Evolutionary conservation across 2,113 vertebrate species (phyloP), one percentile per base, ranked within the genome.

Genomic region (Etheostoma spectabile): DNA sequence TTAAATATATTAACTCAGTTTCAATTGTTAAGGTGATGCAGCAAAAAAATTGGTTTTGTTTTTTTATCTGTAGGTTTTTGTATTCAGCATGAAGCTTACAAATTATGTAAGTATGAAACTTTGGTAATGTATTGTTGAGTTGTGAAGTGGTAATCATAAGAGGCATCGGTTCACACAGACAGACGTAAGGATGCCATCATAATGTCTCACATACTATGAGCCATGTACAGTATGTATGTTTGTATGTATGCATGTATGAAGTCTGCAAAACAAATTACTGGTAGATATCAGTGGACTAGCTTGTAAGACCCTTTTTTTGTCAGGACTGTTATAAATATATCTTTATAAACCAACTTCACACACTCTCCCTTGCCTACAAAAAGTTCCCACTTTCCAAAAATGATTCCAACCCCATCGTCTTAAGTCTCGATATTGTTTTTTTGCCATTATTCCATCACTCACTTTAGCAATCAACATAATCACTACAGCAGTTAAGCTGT

Each of bases 171-270:
- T 38, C 61, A 61, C 66, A 52, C 65, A 24, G 56, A 46, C 67
- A 74, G 77, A 84, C 68, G 69, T 0, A 4, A 57, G 48, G 81
- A 80, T 51, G 68, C 72, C 77, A 77, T 52, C n/a, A 27, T 80
- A 78, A 82, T 79, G 82, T 72, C 59, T 66, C 10, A 62, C 64
- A 71, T 72, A 16, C 59, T 52, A 61, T 71, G 33, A 22, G 38
- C 11, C 63, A 79, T 75, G 70, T 72, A 62, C 38, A 38, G 38
- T 10, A 38, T 10, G 38, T 35, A 7, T 35, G 35, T n/a, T n/a
- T n/a, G n/a, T n/a, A n/a, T n/a, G n/a, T n/a, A n/a, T n/a, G n/a
- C n/a, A n/a, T n/a, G n/a, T n/a, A n/a, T n/a, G n/a, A n/a, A n/a
- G n/a, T n/a, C n/a, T n/a, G n/a, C n/a, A n/a, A n/a, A 49, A 57